Conservation (phyloP, 92 coral and sea anemone species). For the Paragorgia papillata region DNA sequence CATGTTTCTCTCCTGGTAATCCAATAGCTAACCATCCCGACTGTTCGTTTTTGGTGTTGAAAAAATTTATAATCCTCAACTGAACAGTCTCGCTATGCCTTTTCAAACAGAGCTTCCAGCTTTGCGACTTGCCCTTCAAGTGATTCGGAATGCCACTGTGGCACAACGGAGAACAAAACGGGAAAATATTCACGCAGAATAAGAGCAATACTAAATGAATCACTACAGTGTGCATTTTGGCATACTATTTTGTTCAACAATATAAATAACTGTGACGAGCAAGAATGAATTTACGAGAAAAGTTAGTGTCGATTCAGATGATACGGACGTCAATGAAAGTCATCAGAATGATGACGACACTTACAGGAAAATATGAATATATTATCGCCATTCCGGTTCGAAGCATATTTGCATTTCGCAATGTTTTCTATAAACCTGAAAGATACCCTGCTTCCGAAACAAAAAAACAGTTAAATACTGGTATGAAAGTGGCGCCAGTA, state of each 20-base stretch:
- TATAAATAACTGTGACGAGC: neutral
- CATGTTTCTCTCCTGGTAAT: conserved; percentile 4
- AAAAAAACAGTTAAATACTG: too few species aligned
- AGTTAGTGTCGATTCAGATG: too few species aligned
- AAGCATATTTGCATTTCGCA: conserved; percentile 20
- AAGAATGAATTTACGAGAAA: too few species aligned
- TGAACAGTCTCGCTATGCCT: neutral
- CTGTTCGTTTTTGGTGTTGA: neutral
- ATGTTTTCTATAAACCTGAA: too few species aligned
- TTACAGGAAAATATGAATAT: conserved; percentile 19
- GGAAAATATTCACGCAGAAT: neutral
- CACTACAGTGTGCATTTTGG: neutral
- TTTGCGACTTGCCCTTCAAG: neutral
- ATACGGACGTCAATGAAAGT: too few species aligned
- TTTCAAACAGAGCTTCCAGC: conserved; percentile 4
- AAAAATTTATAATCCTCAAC: conserved; percentile 5
- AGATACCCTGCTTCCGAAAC: too few species aligned
- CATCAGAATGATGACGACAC: conserved; percentile 24
- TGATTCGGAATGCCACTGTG: neutral
- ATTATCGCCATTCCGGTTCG: conserved; percentile 12
- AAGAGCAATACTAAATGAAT: neutral
- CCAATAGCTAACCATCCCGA: conserved; percentile 25
- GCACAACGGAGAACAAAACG: neutral
- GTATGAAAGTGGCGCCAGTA: too few species aligned
- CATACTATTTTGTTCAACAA: neutral